Evolutionary conservation across 2,888 invertebrate species (phyloP), one percentile per base, ranked within the genome.

Genomic region (Ichneumon xanthorius): DNA sequence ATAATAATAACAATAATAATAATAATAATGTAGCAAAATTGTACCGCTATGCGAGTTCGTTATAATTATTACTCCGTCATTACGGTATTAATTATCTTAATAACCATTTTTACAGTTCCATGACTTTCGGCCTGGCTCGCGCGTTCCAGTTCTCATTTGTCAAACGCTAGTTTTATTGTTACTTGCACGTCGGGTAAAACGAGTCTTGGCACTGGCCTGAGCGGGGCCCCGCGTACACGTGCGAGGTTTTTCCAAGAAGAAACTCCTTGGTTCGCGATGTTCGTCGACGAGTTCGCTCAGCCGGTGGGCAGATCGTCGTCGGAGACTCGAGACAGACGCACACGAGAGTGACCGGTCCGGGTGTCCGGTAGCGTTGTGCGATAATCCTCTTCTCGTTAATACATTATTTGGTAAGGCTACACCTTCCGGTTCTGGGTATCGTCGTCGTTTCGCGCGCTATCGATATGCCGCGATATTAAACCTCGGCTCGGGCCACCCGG

Each of bases 131-230:
- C 50, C 72, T 68, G 37, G 77, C 77, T 80, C 80, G 76, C 80
- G 72, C 76, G 80, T 80, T 84, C 84, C 68, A 72, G 72, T 84
- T 77, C 80, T 78, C 84, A 84, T 84, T 84, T 84, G 84, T 84
- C 84, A 84, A 81, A 84, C 77, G 73, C 77, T 50, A 37, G 80
- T 77, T 80, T 30, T 61, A 75, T 77, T 53, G 71, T 73, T 67
- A 72, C 76, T 67, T 55, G 37, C 26, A 50, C 22, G 53, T 58
- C 55, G 22, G 37, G 40, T 16, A 61, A 45, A 61, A 83, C 73
- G 68, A 63, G 72, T 77, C 33, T 37, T 53, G n/a, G 48, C 45
- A 26, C 45, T 63, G 53, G 33, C 48, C 45, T 33, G 40, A 19
- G 22, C 76, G 11, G 37, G 45, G 67, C n/a, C 55, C 14, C 55